Conservation (phyloP, 2,888 invertebrate species). For the Mesopsocus fuscifrons region DNA sequence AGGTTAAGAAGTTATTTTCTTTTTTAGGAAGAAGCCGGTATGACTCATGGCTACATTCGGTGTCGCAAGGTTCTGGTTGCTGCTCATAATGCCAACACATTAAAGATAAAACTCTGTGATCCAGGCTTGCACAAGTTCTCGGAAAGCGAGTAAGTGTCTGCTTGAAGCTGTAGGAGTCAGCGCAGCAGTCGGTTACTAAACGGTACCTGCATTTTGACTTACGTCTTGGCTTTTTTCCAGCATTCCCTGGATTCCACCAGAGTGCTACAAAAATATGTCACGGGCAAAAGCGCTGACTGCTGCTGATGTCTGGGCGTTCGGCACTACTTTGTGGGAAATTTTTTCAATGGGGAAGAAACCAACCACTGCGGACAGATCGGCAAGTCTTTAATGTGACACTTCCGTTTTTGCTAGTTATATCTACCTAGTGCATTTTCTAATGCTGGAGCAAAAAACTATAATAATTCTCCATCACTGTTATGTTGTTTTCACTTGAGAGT, state of each 20-base stretch:
- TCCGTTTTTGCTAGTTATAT: too few relatives aligned
- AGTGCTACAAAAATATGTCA: constrained; percentile 48
- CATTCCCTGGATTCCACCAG: constrained; percentile 78
- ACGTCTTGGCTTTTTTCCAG: constrained; percentile 27
- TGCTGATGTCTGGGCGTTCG: constrained; percentile 82
- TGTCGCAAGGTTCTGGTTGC: constrained; percentile 67
- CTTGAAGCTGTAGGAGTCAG: constrained; percentile 3
- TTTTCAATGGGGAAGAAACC: constrained; percentile 53
- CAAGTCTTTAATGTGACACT: too few relatives aligned
- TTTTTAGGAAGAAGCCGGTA: constrained; percentile 48
- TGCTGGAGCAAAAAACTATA: too few relatives aligned
- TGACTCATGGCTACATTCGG: constrained; percentile 70
- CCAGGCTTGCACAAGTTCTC: constrained; percentile 51
- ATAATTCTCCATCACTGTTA: too few relatives aligned
- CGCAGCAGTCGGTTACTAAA: too few relatives aligned
- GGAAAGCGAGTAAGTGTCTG: constrained; percentile 46
- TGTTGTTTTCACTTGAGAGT: not conserved
- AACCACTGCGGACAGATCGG: constrained; percentile 18
- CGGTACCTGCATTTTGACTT: constrained; percentile 6
- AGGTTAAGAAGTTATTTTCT: too few relatives aligned
- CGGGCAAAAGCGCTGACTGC: constrained; percentile 43
- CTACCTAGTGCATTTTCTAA: too few relatives aligned
- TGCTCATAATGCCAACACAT: constrained; percentile 42
- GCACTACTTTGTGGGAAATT: constrained; percentile 83
- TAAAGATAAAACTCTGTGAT: constrained; percentile 65